These are phyloP conservation scores for Elanoides forficatus DNA, from an alignment of 2,113 vertebrate genomes.

Conservation along the genomic window DNA sequence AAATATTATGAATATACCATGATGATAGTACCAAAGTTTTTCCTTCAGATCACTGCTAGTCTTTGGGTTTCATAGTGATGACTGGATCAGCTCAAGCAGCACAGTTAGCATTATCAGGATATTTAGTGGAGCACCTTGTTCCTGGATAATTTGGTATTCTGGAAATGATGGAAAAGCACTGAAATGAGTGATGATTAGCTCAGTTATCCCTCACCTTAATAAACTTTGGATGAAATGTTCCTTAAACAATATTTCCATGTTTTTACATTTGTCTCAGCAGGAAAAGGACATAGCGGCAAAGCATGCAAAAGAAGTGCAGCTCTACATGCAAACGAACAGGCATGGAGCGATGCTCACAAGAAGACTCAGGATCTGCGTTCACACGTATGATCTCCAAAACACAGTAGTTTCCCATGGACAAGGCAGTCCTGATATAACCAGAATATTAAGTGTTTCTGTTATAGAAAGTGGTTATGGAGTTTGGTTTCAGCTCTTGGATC, in stretches of 20 bases:
- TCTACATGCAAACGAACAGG: not conserved
- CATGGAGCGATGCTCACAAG: not conserved
- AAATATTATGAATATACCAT: not conserved
- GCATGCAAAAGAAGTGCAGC: not conserved
- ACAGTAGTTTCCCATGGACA: fast-evolving
- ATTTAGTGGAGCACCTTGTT: not conserved
- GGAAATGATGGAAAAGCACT: not conserved
- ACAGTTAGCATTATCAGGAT: not conserved
- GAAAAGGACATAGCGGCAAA: not conserved
- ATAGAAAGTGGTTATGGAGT: not conserved
- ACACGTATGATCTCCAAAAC: not conserved
- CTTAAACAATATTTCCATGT: not conserved
- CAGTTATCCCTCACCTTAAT: not conserved
- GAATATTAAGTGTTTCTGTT: not conserved
- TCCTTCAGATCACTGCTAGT: not conserved
- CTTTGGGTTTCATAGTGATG: not conserved
- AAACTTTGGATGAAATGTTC: not conserved
- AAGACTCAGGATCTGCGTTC: not conserved
- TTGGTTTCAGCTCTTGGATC: not conserved
- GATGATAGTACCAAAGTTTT: not conserved
- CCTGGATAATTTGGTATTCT: not conserved
- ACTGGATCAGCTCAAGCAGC: not conserved
- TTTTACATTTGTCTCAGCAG: not conserved
- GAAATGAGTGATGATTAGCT: not conserved
- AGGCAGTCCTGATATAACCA: not conserved